Conservation (phyloP, 2,113 vertebrate genomes). For the Lepisosteus osseus region DNA sequence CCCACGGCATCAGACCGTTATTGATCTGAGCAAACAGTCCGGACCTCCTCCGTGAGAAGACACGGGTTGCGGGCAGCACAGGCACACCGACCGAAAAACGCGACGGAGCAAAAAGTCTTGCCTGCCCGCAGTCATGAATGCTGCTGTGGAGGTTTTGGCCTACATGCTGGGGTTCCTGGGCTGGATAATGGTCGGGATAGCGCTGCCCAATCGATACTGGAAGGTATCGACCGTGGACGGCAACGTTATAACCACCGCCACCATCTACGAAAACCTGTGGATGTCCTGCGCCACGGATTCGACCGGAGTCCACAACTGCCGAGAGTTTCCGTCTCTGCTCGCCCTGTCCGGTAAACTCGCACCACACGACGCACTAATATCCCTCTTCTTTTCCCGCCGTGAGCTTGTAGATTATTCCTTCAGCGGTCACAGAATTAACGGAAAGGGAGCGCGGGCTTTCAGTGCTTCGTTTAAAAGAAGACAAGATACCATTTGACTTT, state of each 20-base stretch:
- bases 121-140: constrained; percentile 37
- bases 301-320: constrained; percentile 76
- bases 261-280: constrained; percentile 82
- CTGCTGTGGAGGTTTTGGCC: constrained; percentile 49
- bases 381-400: too few relatives aligned
- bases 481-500: too few relatives aligned
- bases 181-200: constrained; percentile 55
- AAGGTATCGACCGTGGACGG: constrained; percentile 64
- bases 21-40: neutral
- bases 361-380: too few relatives aligned
- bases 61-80: neutral
- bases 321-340: constrained; percentile 78
- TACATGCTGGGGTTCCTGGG: constrained; percentile 54
- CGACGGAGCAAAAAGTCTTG: neutral
- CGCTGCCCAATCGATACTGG: constrained; percentile 59
- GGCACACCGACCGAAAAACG: neutral
- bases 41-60: neutral
- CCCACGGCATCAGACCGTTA: constrained; percentile 2
- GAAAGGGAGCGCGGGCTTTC: too few relatives aligned
- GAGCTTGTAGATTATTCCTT: too few relatives aligned
- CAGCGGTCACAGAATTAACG: too few relatives aligned
- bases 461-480: too few relatives aligned
- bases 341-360: constrained; percentile 68
- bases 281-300: constrained; percentile 79
- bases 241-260: constrained; percentile 76